Conservation (phyloP, 2,888 invertebrate species). For the Sthenelais limicola region DNA sequence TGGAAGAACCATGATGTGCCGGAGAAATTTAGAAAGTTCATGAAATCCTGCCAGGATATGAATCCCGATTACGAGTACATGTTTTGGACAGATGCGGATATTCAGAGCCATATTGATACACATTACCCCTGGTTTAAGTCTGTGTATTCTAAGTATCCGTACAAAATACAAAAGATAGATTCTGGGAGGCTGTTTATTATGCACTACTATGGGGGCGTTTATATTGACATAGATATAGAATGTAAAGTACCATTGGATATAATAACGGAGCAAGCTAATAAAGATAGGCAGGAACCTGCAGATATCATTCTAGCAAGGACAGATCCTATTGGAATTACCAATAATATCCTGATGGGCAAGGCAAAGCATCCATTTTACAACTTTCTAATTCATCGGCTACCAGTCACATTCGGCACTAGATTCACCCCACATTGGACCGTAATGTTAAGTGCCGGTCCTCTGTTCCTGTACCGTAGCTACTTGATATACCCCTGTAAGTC, state of each 20-base stretch:
- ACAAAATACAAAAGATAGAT: slow-evolving; percentile 13
- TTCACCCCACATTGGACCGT: slow-evolving; percentile 48
- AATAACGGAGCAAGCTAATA: not conserved
- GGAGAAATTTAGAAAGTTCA: too few species aligned
- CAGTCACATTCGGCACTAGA: slow-evolving; percentile 13
- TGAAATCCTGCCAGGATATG: too few species aligned
- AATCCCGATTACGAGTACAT: slow-evolving; percentile 8
- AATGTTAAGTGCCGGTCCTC: slow-evolving; percentile 49
- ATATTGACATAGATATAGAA: slow-evolving; percentile 19
- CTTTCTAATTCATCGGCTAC: slow-evolving; percentile 5
- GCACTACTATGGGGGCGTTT: slow-evolving; percentile 8
- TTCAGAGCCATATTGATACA: not conserved
- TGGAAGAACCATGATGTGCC: too few species aligned
- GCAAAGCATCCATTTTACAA: slow-evolving; percentile 37
- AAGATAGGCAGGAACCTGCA: too few species aligned
- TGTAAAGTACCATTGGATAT: slow-evolving; percentile 5
- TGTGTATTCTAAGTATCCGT: slow-evolving; percentile 5
- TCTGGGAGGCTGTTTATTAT: not conserved
- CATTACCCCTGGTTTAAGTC: slow-evolving; percentile 16
- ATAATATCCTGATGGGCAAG: slow-evolving; percentile 43
- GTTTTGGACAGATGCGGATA: slow-evolving; percentile 10
- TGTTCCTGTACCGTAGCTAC: slow-evolving; percentile 43
- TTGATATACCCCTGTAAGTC: slow-evolving; percentile 30
- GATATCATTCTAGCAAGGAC: slow-evolving; percentile 45
- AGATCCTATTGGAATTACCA: slow-evolving; percentile 46